A percentile compares a stretch with the other conserved stretches of the same genome.
These are phyloP conservation scores for Zootoca vivipara DNA, from an alignment of 2,113 vertebrate genomes.

Conservation along the genomic window DNA sequence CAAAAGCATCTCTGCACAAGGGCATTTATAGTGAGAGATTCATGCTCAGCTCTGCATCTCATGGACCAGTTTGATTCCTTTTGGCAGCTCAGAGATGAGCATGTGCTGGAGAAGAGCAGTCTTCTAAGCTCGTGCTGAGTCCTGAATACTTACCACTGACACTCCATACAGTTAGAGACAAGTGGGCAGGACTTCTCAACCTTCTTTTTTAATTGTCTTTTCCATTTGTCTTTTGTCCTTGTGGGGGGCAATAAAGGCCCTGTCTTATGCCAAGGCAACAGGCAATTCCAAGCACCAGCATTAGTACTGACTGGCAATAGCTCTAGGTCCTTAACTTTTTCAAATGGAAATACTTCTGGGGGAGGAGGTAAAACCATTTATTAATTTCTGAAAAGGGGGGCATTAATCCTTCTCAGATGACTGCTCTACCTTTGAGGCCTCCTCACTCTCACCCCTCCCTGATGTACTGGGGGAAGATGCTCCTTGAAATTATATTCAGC, in stretches of 20 bases:
- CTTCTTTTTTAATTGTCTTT: background rate
- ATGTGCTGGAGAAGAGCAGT: background rate
- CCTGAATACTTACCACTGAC: background rate
- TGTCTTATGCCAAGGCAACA: background rate
- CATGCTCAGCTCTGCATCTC: too few species aligned
- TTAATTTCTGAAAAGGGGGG: too few species aligned
- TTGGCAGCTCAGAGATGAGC: background rate
- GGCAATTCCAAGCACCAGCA: background rate
- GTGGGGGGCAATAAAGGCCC: background rate
- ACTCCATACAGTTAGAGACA: background rate
- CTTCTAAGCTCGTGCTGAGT: background rate
- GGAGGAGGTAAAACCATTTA: background rate
- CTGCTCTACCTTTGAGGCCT: background rate
- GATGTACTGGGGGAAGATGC: too few species aligned
- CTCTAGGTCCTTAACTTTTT: background rate
- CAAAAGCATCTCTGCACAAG: too few species aligned
- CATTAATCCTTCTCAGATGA: background rate
- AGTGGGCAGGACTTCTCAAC: background rate
- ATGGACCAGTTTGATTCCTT: background rate
- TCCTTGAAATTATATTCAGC: background rate
- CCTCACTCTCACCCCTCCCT: background rate
- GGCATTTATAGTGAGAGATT: background rate
- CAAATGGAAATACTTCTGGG: background rate
- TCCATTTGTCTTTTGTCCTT: background rate
- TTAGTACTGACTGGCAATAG: background rate